Evolutionary conservation across 2,888 invertebrate genomes (phyloP), one percentile per base, ranked within the genome.

Genomic region (Spialia ferax): DNA sequence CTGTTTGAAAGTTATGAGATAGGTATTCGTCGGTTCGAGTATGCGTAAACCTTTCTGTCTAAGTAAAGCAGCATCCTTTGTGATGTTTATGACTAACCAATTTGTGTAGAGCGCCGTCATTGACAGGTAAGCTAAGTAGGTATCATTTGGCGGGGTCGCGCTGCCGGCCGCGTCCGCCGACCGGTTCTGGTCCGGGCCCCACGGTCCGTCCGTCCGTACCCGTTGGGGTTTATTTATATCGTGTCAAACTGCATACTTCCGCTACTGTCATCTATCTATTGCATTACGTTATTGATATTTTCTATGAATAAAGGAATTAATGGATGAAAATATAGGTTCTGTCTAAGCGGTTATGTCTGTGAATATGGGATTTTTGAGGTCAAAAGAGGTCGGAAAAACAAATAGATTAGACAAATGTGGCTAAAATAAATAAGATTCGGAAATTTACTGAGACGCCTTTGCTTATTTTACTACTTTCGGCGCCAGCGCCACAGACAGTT

Each of bases 161-260:
- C 15, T 18, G 15, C 10, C 22, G 10, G 42, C 11, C 35, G 35
- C 35, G 35, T 35, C 35, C 2, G 1, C 26, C 63, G 63, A 63
- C 63, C 55, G 63, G 63, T 63, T 63, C 56, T 22, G 5, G 48
- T 22, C 15, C 45, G 56, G 63, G 15, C 20, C 45, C 56, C n/a
- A 26, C 63, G 15, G 6, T 10, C 42, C 48, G 20, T 7, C 26
- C 26, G 38, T 20, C n/a, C n/a, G n/a, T n/a, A 7, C 15, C 18
- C 26, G 2, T 35, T 26, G n/a, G 29, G 18, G 38, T 63, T 54
- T 63, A 52, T 55, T 55, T 54, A 63, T 52, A 42, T 29, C 20
- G 45, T 45, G 23, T 60, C 59, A 60, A 45, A 45, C 45, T 50
- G 18, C 18, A 45, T 45, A 18, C 45, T 45, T 11, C 45, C 45